Conservation (phyloP, 2,888 invertebrate species). For the Drosophila rubida region DNA sequence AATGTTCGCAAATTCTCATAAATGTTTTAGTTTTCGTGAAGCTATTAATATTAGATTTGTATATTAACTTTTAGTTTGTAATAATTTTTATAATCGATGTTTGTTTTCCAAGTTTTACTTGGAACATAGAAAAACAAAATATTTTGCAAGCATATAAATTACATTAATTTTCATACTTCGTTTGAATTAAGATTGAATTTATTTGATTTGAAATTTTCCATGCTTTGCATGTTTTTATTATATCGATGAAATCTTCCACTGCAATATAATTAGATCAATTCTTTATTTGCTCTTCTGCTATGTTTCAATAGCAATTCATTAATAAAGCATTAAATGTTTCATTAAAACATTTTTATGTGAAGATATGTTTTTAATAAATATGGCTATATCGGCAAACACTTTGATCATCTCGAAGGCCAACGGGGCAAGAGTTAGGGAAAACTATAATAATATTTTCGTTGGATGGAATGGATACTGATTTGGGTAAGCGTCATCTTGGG, state of each 20-base stretch:
- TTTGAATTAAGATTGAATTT: no score
- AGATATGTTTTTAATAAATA: not conserved
- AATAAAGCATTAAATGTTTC: not conserved
- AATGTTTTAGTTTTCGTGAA: conserved; percentile 10
- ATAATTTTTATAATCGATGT: not conserved
- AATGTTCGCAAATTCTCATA: conserved; percentile 48
- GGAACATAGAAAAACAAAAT: not conserved
- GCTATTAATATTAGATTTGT: conserved; percentile 24
- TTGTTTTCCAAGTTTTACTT: not conserved
- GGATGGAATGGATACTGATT: not conserved
- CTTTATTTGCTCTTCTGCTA: not conserved
- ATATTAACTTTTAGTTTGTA: not conserved
- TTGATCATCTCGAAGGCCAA: not conserved
- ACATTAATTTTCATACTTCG: no score
- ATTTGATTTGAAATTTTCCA: not conserved
- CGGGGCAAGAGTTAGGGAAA: not conserved
- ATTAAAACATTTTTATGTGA: not conserved
- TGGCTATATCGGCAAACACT: not conserved
- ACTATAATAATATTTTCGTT: not conserved
- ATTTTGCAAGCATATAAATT: no score
- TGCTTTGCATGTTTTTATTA: not conserved
- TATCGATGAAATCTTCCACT: not conserved
- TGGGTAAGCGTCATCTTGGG: not conserved
- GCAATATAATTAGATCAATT: not conserved
- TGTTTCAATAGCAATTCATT: not conserved